Percentiles rank a stretch among this genome's conserved stretches.
phyloP scores from a whole-genome alignment of 1,140 invertebrate species.

The Armadillidium nasatum region DNA sequence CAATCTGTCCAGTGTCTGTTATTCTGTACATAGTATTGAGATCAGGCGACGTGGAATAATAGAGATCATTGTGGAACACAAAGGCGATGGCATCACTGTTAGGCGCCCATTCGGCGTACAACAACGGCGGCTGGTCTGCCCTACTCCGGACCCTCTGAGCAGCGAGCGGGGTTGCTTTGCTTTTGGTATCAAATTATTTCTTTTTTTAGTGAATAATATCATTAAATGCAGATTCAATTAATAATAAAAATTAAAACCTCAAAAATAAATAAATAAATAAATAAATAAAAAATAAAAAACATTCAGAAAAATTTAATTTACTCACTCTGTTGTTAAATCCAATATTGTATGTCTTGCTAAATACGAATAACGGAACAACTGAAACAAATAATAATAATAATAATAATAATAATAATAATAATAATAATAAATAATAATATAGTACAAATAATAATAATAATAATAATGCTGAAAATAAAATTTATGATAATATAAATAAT shows the following conservation, averaged over 20 bases:
- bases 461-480: background rate
- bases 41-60: slow-evolving; percentile 55
- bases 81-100: slow-evolving; percentile 65
- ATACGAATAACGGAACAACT: slow-evolving; percentile 59
- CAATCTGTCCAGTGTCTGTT: slow-evolving; percentile 55
- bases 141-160: slow-evolving; percentile 33
- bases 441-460: background rate
- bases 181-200: background rate
- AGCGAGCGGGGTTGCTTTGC: slow-evolving; percentile 33
- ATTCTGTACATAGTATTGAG: slow-evolving; percentile 49
- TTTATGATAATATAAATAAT: slow-evolving; percentile 11
- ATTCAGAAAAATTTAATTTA: slow-evolving; percentile 35
- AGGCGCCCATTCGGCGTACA: slow-evolving; percentile 62
- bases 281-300: too few relatives aligned
- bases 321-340: slow-evolving; percentile 55
- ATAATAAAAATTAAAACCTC: too few relatives aligned
- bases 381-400: slow-evolving; percentile 47
- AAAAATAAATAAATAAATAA: too few relatives aligned
- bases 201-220: too few relatives aligned
- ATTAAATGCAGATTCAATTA: too few relatives aligned
- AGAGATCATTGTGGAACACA: slow-evolving; percentile 77
- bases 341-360: slow-evolving; percentile 57
- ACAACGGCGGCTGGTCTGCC: slow-evolving; percentile 55
- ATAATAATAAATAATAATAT: background rate
- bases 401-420: background rate